These are phyloP conservation scores for Neotragus pygmaeus DNA, from an alignment of 2,113 vertebrate species.

Conservation along the genomic window DNA sequence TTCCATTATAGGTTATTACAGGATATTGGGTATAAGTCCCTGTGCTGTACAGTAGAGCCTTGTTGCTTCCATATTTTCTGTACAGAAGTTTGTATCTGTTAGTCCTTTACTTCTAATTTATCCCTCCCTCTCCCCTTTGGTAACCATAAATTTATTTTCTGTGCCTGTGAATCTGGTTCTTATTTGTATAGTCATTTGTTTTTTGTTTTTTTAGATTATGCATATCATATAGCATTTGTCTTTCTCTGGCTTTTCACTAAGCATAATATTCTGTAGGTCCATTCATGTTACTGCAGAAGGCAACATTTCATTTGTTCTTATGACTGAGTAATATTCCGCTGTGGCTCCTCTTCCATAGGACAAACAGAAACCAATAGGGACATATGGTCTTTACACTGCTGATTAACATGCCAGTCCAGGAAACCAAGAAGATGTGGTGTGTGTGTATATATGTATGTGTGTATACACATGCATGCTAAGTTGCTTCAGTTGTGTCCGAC, in stretches of 20 bases:
- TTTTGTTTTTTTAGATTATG: neutral
- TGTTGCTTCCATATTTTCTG: neutral
- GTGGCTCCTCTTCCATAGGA: neutral
- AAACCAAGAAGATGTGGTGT: neutral
- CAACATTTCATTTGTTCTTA: neutral
- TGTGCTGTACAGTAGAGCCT: neutral
- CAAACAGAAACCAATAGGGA: neutral
- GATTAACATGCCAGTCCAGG: too few relatives aligned
- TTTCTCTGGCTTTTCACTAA: neutral
- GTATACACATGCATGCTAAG: fast-evolving
- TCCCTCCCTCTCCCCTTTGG: neutral
- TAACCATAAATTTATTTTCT: neutral
- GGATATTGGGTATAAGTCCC: neutral
- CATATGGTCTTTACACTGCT: neutral
- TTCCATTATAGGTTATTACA: neutral
- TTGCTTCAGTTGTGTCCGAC: neutral
- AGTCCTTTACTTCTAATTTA: neutral
- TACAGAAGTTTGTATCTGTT: neutral
- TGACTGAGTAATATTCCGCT: neutral
- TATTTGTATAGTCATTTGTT: neutral
- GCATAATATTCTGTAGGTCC: neutral
- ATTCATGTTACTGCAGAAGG: neutral
- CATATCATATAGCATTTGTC: neutral
- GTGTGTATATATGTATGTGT: neutral
- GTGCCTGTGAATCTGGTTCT: neutral